Percentiles rank a stretch among this genome's conserved stretches.
Conservation (phyloP, 2,113 vertebrate species). For the Mormyrus iriodes region DNA sequence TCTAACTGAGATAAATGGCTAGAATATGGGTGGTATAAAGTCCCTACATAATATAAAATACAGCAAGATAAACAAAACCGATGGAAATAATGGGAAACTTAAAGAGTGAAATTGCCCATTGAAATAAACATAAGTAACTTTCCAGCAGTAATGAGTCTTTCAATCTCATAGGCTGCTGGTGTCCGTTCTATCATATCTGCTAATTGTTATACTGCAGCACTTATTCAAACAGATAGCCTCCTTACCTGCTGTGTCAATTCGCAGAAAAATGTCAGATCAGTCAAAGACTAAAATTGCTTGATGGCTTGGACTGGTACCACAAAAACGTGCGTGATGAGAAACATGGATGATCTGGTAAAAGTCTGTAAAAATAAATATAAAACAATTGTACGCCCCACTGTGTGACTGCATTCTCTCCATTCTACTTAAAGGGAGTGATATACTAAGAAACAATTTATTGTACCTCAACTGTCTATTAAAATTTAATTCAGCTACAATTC, state of each 20-base stretch:
- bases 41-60: neutral
- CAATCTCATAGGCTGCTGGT: neutral
- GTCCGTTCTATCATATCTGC: neutral
- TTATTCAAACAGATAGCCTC: neutral
- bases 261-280: neutral
- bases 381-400: neutral
- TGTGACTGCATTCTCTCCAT: neutral
- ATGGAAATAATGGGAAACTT: neutral
- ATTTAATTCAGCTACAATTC: neutral
- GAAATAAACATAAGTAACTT: neutral
- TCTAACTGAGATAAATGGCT: neutral
- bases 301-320: neutral
- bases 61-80: neutral
- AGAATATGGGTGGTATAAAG: neutral
- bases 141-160: neutral
- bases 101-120: neutral
- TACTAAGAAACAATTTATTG: neutral
- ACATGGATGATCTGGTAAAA: neutral
- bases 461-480: neutral
- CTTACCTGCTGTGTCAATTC: neutral
- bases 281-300: neutral
- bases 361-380: neutral
- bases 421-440: neutral
- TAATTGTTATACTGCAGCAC: neutral
- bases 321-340: neutral